Conservation (phyloP, 2,113 vertebrate genomes). For the Puntigrus tetrazona region DNA sequence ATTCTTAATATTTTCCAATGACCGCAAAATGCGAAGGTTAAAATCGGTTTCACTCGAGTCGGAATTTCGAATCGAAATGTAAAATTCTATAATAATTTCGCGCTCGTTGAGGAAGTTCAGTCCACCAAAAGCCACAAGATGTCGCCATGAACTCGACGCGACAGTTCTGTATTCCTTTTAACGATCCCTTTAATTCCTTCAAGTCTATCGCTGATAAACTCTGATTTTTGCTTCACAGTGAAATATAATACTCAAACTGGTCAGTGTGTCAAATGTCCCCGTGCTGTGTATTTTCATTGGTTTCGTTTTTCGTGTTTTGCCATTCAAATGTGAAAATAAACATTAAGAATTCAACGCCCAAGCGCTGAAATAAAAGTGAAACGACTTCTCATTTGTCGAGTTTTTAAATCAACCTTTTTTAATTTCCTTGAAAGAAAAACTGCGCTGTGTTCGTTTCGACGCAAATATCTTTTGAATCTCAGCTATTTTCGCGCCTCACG, state of each 20-base stretch:
- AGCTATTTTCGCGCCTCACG: neutral
- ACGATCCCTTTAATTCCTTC: neutral
- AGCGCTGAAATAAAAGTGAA: neutral
- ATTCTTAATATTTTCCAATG: neutral
- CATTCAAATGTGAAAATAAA: neutral
- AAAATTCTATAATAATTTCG: neutral
- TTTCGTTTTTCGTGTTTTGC: neutral
- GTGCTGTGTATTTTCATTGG: neutral
- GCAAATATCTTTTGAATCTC: neutral
- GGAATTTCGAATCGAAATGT: neutral
- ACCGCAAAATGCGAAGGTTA: neutral
- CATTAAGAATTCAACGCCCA: neutral
- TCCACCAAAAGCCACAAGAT: slow-evolving; percentile 65
- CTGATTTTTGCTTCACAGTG: neutral
- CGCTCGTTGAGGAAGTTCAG: neutral
- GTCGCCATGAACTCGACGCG: slow-evolving; percentile 60
- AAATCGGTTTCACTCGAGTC: neutral
- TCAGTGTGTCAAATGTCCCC: neutral
- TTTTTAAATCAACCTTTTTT: neutral
- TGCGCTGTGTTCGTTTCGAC: neutral
- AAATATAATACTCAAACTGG: neutral
- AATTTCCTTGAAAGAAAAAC: neutral
- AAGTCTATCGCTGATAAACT: neutral
- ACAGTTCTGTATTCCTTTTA: neutral
- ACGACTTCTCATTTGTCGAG: neutral